A percentile compares a stretch with the other conserved stretches of the same genome.
Evolutionary conservation across 1,140 invertebrate genomes (phyloP).

Genomic region (Drosophila ogumai): DNA sequence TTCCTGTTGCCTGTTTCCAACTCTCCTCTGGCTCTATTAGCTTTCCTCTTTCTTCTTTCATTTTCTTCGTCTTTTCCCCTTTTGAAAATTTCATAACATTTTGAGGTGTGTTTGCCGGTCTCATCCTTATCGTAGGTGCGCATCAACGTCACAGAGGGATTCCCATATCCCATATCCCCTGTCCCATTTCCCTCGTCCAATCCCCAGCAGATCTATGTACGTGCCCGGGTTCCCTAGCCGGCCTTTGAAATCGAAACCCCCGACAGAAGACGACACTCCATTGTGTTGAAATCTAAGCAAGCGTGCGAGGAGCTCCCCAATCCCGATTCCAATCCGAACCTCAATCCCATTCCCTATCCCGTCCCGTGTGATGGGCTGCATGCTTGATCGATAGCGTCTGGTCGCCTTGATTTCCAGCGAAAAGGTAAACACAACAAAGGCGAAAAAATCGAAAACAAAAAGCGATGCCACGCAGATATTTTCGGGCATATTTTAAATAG

Average conservation of each 20-base stretch:
- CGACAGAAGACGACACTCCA: constrained; percentile 40
- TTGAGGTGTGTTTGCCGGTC: constrained; percentile 53
- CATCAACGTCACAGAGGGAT: constrained; percentile 70
- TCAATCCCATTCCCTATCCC: constrained; percentile 18
- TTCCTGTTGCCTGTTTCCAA: constrained; percentile 14
- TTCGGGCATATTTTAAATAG: constrained; percentile 72
- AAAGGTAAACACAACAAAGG: constrained; percentile 49
- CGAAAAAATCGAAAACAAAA: constrained; percentile 55
- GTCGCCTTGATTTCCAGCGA: constrained; percentile 58
- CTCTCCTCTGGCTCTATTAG: constrained; percentile 11
- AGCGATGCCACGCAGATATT: constrained; percentile 67
- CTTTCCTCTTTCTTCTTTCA: constrained; percentile 15
- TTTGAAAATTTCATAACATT: constrained; percentile 52
- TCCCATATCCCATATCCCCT: constrained; percentile 22
- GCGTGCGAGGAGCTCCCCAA: constrained; percentile 35
- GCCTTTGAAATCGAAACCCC: constrained; percentile 79
- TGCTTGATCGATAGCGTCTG: constrained; percentile 75
- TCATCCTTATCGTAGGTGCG: constrained; percentile 78
- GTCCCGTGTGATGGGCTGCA: constrained; percentile 53
- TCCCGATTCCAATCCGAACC: constrained; percentile 7
- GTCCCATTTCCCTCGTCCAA: constrained; percentile 8
- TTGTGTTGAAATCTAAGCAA: constrained; percentile 79
- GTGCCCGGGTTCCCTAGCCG: constrained; percentile 46
- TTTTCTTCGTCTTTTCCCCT: constrained; percentile 1
- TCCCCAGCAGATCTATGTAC: constrained; percentile 42